Evolutionary conservation across 2,113 vertebrate genomes (phyloP).

Genomic region (Prochilodus magdalenae): DNA sequence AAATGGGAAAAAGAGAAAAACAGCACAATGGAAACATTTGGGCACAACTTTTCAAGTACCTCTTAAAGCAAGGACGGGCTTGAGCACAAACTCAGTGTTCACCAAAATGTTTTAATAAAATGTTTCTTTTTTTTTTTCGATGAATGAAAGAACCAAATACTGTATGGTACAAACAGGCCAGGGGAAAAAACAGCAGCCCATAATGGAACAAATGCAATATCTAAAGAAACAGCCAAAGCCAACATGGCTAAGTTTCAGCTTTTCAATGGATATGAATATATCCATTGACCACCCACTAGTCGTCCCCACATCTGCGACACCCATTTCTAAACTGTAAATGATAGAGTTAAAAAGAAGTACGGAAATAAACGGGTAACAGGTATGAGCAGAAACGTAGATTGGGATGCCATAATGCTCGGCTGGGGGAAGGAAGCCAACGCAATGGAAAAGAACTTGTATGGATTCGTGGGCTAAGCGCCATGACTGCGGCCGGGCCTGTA

Average conservation of each 20-base stretch:
- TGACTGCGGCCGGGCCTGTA: not conserved
- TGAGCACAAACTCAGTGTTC: constrained; percentile 21
- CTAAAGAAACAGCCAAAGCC: constrained; percentile 34
- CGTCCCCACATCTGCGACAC: not conserved
- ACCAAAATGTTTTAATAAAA: constrained; percentile 53
- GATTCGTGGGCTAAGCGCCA: not conserved
- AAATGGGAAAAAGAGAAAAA: not conserved
- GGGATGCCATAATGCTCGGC: constrained; percentile 28
- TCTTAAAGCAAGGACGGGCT: not conserved
- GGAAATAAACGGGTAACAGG: constrained; percentile 11
- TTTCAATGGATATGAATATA: constrained; percentile 11
- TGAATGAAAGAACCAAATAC: constrained; percentile 50
- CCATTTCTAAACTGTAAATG: constrained; percentile 18
- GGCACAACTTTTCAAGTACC: too few species aligned
- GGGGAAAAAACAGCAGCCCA: constrained; percentile 1
- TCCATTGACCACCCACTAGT: not conserved
- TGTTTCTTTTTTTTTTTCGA: constrained; percentile 38
- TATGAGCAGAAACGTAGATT: constrained; percentile 11
- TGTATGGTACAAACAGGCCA: constrained; percentile 49
- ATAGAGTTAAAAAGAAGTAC: constrained; percentile 1
- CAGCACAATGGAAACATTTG: not conserved
- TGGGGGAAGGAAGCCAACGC: not conserved
- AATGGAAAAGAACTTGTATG: not conserved
- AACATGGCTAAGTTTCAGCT: not conserved
- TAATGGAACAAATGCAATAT: not conserved